A percentile compares a stretch with the other conserved stretches of the same genome.
These are phyloP conservation scores for Periplaneta americana DNA, from an alignment of 1,140 invertebrate genomes.

Conservation along the genomic window DNA sequence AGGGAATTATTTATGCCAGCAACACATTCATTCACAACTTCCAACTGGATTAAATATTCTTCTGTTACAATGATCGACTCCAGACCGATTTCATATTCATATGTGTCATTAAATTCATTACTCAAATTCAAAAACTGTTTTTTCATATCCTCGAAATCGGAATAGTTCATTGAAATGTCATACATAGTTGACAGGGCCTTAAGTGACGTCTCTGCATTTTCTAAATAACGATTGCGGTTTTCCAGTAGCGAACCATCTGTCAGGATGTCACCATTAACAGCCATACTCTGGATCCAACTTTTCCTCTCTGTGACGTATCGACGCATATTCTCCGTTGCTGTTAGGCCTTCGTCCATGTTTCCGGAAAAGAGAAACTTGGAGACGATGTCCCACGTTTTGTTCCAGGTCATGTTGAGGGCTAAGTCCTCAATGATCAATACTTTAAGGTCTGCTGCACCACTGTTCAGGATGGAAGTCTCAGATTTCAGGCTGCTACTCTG, in stretches of 20 bases:
- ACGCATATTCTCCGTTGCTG: neutral
- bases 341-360: neutral
- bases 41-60: neutral
- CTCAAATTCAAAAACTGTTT: neutral
- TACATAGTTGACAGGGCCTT: neutral
- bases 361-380: neutral
- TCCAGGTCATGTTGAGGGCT: neutral
- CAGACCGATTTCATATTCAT: neutral
- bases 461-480: neutral
- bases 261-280: neutral
- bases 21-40: neutral
- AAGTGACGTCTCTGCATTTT: neutral
- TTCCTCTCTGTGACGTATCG: neutral
- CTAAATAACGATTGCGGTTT: neutral
- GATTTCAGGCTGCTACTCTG: no score
- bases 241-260: no score
- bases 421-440: neutral
- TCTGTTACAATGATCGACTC: neutral
- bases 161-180: neutral
- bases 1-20: neutral
- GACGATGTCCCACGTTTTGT: neutral
- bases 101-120: neutral
- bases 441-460: neutral
- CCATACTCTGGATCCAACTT: neutral
- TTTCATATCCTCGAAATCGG: neutral